Conservation (phyloP, 35 echinoderm and acorn worm species). For the Ophioderma brevispina region DNA sequence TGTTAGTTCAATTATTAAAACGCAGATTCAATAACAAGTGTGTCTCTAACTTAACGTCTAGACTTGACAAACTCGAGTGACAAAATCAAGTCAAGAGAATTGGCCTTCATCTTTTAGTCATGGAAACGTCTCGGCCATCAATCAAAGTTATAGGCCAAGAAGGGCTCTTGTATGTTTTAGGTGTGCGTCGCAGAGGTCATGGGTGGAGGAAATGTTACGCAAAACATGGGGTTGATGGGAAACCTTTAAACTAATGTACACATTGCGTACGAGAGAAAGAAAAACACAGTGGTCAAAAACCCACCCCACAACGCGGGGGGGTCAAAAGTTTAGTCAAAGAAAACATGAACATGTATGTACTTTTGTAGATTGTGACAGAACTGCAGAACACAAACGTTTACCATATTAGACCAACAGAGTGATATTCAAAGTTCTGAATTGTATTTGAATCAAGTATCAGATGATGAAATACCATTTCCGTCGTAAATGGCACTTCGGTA, state of each 20-base stretch:
- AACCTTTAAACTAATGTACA: not conserved
- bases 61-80: not conserved
- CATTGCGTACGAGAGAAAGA: not conserved
- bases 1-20: not conserved
- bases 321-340: not conserved
- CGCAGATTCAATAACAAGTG: not conserved
- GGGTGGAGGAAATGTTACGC: not conserved
- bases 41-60: not conserved
- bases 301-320: too few relatives aligned
- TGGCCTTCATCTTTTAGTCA: not conserved
- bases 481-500: not conserved
- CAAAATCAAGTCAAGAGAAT: not conserved
- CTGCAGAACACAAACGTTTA: too few relatives aligned
- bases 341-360: not conserved
- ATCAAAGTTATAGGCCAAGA: too few relatives aligned
- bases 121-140: not conserved
- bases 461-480: not conserved
- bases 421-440: not conserved
- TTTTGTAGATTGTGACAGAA: not conserved
- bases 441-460: not conserved
- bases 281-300: not conserved
- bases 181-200: not conserved
- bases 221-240: not conserved
- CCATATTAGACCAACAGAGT: not conserved
- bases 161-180: too few relatives aligned